Evolutionary conservation across 2,888 invertebrate genomes (phyloP).

Genomic region (Drosophila barbarae): DNA sequence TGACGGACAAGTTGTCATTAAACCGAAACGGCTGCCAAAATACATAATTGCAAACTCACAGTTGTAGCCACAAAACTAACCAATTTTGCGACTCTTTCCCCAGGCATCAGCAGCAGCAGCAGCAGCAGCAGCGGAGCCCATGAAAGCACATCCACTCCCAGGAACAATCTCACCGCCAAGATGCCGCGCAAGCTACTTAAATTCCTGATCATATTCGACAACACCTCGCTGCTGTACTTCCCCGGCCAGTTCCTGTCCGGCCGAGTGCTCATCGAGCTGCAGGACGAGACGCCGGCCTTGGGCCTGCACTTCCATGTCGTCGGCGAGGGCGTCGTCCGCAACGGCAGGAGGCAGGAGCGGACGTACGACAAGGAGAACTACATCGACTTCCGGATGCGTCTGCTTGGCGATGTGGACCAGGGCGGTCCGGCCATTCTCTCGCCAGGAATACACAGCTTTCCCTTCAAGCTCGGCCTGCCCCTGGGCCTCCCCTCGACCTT

Average conservation of each 20-base stretch:
- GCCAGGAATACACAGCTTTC: constrained; percentile 96
- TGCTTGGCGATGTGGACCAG: constrained; percentile 92
- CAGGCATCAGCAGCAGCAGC: not conserved
- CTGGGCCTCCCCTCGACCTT: constrained; percentile 95
- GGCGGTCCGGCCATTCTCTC: constrained; percentile 90
- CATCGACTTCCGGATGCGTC: constrained; percentile 95
- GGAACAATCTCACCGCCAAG: constrained; percentile 8
- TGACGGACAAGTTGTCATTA: constrained; percentile 36
- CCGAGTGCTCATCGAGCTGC: constrained; percentile 93
- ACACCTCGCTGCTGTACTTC: constrained; percentile 94
- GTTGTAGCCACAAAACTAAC: not conserved
- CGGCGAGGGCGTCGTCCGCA: constrained; percentile 95
- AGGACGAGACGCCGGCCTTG: constrained; percentile 94
- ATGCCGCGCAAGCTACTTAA: constrained; percentile 94
- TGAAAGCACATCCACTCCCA: constrained; percentile 9
- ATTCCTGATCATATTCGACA: constrained; percentile 96
- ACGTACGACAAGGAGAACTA: constrained; percentile 95
- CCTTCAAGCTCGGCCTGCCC: constrained; percentile 94
- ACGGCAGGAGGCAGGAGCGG: constrained; percentile 87
- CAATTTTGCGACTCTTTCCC: constrained; percentile 8
- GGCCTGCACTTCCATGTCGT: constrained; percentile 96
- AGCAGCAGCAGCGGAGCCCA: constrained; percentile 1
- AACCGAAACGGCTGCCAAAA: constrained; percentile 19
- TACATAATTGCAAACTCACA: constrained; percentile 12
- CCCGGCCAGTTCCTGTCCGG: constrained; percentile 96